Evolutionary conservation across 2,888 invertebrate genomes (phyloP).

Genomic region (Drosophila yooni): DNA sequence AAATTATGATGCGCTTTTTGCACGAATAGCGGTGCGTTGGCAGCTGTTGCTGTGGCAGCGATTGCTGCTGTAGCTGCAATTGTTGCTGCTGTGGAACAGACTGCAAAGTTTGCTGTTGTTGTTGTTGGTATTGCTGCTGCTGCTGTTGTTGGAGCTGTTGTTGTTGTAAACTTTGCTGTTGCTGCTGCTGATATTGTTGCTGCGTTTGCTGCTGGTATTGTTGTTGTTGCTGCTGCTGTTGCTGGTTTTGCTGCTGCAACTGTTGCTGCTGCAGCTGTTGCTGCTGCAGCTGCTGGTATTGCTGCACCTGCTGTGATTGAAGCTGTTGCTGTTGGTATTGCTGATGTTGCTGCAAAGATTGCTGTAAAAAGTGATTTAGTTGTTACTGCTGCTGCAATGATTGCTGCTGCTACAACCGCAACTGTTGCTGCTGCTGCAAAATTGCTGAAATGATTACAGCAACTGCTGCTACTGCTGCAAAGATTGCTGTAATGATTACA

Average conservation of each 20-base stretch:
- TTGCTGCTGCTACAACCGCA: conserved; percentile 29
- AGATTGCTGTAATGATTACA: conserved; percentile 11
- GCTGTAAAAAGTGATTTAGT: conserved; percentile 8
- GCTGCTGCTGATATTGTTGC: conserved; percentile 40
- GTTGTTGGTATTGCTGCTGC: conserved; percentile 33
- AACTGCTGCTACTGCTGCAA: conserved; percentile 14
- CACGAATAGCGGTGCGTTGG: conserved; percentile 65
- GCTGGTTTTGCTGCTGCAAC: conserved; percentile 33
- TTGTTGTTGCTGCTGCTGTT: conserved; percentile 38
- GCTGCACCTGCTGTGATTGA: conserved; percentile 35
- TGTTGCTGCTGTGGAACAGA: conserved; percentile 45
- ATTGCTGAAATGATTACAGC: too few species aligned
- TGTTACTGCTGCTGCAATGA: conserved; percentile 18
- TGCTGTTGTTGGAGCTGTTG: conserved; percentile 20
- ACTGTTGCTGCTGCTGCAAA: conserved; percentile 21
- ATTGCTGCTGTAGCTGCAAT: conserved; percentile 36
- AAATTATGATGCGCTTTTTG: conserved; percentile 83
- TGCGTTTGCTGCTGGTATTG: conserved; percentile 38
- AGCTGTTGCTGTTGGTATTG: conserved; percentile 44
- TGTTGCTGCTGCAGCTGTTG: conserved; percentile 13
- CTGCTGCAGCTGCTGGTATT: conserved; percentile 29
- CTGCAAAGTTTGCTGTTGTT: conserved; percentile 42
- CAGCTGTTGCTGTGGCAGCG: conserved; percentile 35
- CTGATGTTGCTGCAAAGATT: background rate
- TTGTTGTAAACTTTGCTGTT: conserved; percentile 23